Evolutionary conservation across 2,888 invertebrate species (phyloP).

Genomic region (Hydrotaea diabolus): DNA sequence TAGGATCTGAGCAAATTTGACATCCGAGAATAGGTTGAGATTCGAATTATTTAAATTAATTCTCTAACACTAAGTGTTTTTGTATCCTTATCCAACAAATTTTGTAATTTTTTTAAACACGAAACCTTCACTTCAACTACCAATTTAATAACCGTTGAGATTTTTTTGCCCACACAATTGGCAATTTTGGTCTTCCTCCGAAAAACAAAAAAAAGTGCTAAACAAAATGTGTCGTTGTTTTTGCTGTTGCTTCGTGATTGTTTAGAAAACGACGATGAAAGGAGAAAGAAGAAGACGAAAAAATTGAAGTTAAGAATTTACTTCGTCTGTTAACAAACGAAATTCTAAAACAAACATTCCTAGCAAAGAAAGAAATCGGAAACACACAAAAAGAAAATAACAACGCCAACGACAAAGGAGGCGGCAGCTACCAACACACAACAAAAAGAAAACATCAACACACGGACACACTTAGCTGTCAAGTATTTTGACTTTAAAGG

Average conservation of each 20-base stretch:
- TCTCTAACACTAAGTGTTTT: too few species aligned
- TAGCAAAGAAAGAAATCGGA: conserved; percentile 5
- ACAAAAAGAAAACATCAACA: conserved; percentile 17
- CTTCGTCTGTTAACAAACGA: conserved; percentile 26
- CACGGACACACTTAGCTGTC: conserved; percentile 35
- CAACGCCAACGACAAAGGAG: conserved; percentile 17
- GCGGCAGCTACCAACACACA: not conserved
- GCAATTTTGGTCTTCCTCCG: too few species aligned
- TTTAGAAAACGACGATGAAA: not conserved
- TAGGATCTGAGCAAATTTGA: too few species aligned
- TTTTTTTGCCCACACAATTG: too few species aligned
- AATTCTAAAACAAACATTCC: conserved; percentile 50
- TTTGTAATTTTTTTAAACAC: too few species aligned
- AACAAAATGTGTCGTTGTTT: not conserved
- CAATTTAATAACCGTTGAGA: too few species aligned
- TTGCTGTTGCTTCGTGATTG: not conserved
- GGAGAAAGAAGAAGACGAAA: not conserved
- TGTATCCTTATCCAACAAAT: too few species aligned
- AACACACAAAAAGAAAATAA: not conserved
- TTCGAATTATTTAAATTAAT: too few species aligned
- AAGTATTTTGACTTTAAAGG: conserved; percentile 24
- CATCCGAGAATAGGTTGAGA: too few species aligned
- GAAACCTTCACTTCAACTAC: too few species aligned
- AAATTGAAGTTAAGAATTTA: not conserved
- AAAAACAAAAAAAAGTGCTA: too few species aligned